Percentiles rank a stretch among this genome's conserved stretches.
phyloP scores from a whole-genome alignment of 2,797 vertebrate species.

The Discoglossus pictus region DNA sequence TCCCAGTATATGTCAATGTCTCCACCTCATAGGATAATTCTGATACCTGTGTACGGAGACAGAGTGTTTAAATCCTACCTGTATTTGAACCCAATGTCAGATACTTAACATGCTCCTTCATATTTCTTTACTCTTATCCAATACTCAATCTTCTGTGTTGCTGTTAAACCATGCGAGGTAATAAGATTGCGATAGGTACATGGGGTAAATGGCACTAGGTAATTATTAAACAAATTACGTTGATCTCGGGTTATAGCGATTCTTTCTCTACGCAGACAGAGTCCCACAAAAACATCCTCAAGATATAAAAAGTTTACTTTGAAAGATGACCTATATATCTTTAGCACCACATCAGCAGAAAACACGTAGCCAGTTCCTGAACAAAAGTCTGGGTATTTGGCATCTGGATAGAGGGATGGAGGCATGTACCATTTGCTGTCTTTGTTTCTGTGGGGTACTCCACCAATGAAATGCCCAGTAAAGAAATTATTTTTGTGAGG shows the following conservation, averaged over 20 bases:
- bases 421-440: constrained; percentile 45
- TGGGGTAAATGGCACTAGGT: constrained; percentile 43
- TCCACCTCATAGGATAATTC: no score
- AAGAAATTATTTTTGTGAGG: constrained; percentile 41
- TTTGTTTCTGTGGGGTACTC: background rate
- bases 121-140: no score
- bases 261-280: constrained; percentile 48
- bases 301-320: constrained; percentile 13
- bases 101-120: no score
- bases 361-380: constrained; percentile 53
- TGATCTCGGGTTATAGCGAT: constrained; percentile 2
- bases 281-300: constrained; percentile 51
- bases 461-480: constrained; percentile 31
- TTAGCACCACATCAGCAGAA: constrained; percentile 48
- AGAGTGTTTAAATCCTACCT: no score
- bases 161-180: constrained; percentile 26
- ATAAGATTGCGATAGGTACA: constrained; percentile 41
- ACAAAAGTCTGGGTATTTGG: constrained; percentile 49
- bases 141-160: no score
- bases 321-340: constrained; percentile 30
- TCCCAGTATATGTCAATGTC: no score
- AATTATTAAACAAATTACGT: constrained; percentile 37
- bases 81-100: no score
- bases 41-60: no score
- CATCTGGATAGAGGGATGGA: constrained; percentile 27